Evolutionary conservation across 2,888 invertebrate genomes (phyloP).

Genomic region (Thera britannica): DNA sequence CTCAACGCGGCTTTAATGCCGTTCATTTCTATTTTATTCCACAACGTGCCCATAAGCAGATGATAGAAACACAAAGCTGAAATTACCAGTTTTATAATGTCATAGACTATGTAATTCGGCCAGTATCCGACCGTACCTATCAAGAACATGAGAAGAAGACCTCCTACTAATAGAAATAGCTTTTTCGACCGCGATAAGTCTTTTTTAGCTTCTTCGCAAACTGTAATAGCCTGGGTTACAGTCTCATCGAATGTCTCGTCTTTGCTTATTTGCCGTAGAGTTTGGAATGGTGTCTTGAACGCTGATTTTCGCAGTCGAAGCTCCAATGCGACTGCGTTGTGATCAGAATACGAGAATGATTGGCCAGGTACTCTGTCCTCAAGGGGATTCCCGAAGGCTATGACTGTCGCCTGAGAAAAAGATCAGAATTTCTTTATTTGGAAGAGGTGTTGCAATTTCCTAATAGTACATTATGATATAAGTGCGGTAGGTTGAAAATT

Average conservation of each 20-base stretch:
- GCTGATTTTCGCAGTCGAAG: conserved; percentile 55
- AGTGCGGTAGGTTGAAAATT: no score
- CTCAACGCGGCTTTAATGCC: conserved; percentile 90
- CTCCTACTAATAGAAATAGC: conserved; percentile 81
- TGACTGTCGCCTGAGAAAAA: conserved; percentile 62
- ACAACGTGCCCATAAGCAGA: conserved; percentile 91
- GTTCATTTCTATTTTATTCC: conserved; percentile 93
- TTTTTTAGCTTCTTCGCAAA: conserved; percentile 84
- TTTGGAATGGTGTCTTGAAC: conserved; percentile 33
- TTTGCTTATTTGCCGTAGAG: conserved; percentile 47
- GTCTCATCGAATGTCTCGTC: conserved; percentile 59
- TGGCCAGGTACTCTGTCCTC: conserved; percentile 89
- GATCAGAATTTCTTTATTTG: background rate
- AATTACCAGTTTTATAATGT: conserved; percentile 86
- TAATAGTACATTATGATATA: no score
- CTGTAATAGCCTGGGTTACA: conserved; percentile 84
- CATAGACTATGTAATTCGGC: conserved; percentile 78
- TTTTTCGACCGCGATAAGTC: conserved; percentile 79
- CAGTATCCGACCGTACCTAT: conserved; percentile 78
- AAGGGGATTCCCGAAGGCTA: conserved; percentile 88
- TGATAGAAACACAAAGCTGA: conserved; percentile 88
- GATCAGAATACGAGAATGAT: conserved; percentile 94
- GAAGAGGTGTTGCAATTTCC: no score
- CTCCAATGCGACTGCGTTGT: conserved; percentile 91
- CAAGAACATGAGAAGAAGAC: conserved; percentile 80